Percentiles rank a stretch among this genome's conserved stretches.
phyloP scores from a whole-genome alignment of 2,113 vertebrate genomes.

The Chaetodon trifascialis region DNA sequence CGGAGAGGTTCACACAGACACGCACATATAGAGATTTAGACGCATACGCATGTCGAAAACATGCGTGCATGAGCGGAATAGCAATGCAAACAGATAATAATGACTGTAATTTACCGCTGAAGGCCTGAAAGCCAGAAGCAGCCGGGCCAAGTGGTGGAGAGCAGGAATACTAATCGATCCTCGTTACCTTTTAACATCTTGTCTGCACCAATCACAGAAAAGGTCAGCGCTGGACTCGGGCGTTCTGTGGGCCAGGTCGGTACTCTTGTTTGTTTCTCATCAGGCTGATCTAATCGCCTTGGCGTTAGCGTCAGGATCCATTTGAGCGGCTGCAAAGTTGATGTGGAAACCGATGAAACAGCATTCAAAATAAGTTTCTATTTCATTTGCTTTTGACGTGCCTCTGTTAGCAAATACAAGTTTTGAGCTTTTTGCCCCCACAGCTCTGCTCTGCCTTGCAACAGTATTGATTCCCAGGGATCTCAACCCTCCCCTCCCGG shows the following conservation, averaged over 20 bases:
- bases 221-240: slow-evolving; percentile 73
- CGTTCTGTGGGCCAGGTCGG: slow-evolving; percentile 38
- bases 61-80: slow-evolving; percentile 35
- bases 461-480: slow-evolving; percentile 70
- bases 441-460: slow-evolving; percentile 24
- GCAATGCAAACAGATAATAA: slow-evolving; percentile 66
- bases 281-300: slow-evolving; percentile 66
- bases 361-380: slow-evolving; percentile 2
- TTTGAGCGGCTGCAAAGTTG: slow-evolving; percentile 27
- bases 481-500: slow-evolving; percentile 47
- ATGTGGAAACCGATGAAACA: slow-evolving; percentile 5
- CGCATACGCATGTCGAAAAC: slow-evolving; percentile 25
- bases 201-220: slow-evolving; percentile 70
- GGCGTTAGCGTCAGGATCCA: slow-evolving; percentile 63
- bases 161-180: slow-evolving; percentile 77
- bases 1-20: slow-evolving; percentile 57
- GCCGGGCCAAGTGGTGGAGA: slow-evolving; percentile 32
- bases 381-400: slow-evolving; percentile 19
- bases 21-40: slow-evolving; percentile 2
- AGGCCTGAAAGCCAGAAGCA: slow-evolving; percentile 28
- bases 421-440: slow-evolving; percentile 2
- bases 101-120: slow-evolving; percentile 55
- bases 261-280: slow-evolving; percentile 33
- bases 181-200: slow-evolving; percentile 70
- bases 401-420: slow-evolving; percentile 1